Evolutionary conservation across 2,888 invertebrate genomes (phyloP), one percentile per base, ranked within the genome.

Genomic region (Phalangium opilio): DNA sequence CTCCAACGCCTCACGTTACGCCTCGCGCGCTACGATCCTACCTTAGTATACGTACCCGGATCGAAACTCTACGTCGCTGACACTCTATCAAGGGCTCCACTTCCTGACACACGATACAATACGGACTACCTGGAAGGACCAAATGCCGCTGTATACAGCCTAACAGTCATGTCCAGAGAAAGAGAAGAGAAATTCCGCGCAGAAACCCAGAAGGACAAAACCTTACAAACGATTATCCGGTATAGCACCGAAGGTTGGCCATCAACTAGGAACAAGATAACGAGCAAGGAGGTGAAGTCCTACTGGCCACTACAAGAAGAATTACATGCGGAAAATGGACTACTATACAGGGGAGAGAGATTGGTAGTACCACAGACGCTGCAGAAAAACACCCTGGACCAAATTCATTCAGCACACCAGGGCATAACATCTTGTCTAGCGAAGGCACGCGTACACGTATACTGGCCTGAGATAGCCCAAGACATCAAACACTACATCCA

Each of bases 1-100:
- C 45, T 67, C 12, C 63, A 67, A 48, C 42, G 63, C 32, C 58
- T 67, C 18, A 50, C 62, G 39, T 54, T 64, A 48, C 15, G 43
- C 5, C 36, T 47, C 3, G 34, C 39, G 8, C 32, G 38, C 8
- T 47, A 47, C 43, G 27, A 17, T 14, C n/a, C n/a, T n/a, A n/a
- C n/a, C n/a, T n/a, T n/a, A n/a, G n/a, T n/a, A n/a, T n/a, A n/a
- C n/a, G n/a, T n/a, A n/a, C n/a, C n/a, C n/a, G n/a, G n/a, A n/a
- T n/a, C n/a, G n/a, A n/a, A n/a, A n/a, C n/a, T n/a, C 45, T 40
- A 45, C 39, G 38, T 58, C 11, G 56, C 57, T 17, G 54, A 57
- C 42, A 47, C 50, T 10, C n/a, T n/a, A n/a, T n/a, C n/a, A n/a
- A n/a, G n/a, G n/a, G n/a, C n/a, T n/a, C n/a, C n/a, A n/a, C n/a